Conservation (phyloP, 2,113 vertebrate species). For the Athene cunicularia region DNA sequence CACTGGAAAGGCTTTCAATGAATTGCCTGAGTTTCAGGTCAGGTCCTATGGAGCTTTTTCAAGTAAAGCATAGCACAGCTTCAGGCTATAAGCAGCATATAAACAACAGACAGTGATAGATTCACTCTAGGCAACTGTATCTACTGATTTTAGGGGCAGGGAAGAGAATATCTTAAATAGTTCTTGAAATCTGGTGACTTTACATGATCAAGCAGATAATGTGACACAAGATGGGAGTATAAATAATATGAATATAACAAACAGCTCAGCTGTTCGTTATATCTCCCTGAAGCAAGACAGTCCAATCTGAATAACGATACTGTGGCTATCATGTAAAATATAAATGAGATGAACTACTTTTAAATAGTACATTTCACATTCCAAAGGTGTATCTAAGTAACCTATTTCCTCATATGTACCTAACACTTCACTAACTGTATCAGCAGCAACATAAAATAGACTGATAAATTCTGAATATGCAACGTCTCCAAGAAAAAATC, state of each 20-base stretch:
- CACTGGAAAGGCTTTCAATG: neutral
- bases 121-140: neutral
- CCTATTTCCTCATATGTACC: neutral
- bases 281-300: neutral
- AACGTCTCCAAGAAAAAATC: neutral
- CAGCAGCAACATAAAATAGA: neutral
- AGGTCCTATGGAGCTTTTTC: neutral
- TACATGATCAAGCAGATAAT: neutral
- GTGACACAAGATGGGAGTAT: neutral
- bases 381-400: neutral
- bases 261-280: neutral
- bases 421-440: neutral
- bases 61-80: neutral
- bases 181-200: neutral
- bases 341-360: slow-evolving; percentile 28
- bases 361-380: neutral
- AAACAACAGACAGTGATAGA: neutral
- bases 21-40: neutral
- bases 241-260: neutral
- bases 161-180: neutral
- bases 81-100: neutral
- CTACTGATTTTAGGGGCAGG: neutral
- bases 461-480: neutral
- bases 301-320: neutral
- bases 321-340: neutral